Percentiles rank a stretch among this genome's conserved stretches.
Evolutionary conservation across 2,113 vertebrate genomes (phyloP).

Genomic region (Passerina amoena): DNA sequence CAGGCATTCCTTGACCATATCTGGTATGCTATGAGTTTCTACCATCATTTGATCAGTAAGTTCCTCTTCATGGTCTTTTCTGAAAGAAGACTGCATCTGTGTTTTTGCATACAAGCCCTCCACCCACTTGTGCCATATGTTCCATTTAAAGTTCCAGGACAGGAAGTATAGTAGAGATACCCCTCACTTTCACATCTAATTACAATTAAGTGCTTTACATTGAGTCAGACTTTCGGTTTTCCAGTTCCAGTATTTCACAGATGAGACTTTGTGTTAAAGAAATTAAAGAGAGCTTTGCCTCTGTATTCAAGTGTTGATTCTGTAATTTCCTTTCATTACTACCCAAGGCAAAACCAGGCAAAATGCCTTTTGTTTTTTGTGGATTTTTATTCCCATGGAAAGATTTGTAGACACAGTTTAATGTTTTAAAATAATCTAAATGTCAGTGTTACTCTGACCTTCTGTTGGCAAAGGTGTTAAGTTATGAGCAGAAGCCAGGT

Average conservation of each 20-base stretch:
- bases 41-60: slow-evolving; percentile 6
- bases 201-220: slow-evolving; percentile 17
- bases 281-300: background rate
- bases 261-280: background rate
- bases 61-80: background rate
- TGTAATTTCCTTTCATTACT: slow-evolving; percentile 11
- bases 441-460: background rate
- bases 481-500: background rate
- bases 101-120: slow-evolving; percentile 23
- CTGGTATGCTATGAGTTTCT: slow-evolving; percentile 23
- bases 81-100: slow-evolving; percentile 30
- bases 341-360: background rate
- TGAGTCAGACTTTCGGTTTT: slow-evolving; percentile 31
- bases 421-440: background rate
- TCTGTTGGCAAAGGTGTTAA: background rate
- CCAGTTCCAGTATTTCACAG: background rate
- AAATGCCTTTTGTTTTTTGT: background rate
- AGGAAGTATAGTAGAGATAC: slow-evolving; percentile 37
- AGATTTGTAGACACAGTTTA: background rate
- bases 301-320: background rate
- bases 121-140: slow-evolving; percentile 20
- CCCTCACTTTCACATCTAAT: slow-evolving; percentile 12
- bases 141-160: slow-evolving; percentile 45
- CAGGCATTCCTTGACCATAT: slow-evolving; percentile 37
- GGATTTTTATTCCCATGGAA: background rate